Conservation (phyloP, 2,888 invertebrate species). For the Metacarcinus magister region DNA sequence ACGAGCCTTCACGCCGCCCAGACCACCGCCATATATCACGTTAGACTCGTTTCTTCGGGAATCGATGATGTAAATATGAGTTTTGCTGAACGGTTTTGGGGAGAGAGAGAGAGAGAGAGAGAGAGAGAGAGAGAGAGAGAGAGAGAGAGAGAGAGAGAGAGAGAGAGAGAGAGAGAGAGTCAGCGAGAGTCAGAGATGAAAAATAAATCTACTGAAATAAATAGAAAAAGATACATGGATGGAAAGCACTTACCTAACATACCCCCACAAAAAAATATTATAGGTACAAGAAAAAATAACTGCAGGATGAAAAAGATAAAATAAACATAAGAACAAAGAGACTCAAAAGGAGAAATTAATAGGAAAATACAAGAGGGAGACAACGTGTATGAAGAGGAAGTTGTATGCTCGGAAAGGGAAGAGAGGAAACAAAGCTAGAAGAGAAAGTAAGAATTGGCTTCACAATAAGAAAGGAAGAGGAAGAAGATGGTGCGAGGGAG, state of each 20-base stretch:
- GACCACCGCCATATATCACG: not conserved
- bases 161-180: constrained; percentile 18
- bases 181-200: too few species aligned
- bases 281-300: too few species aligned
- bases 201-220: too few species aligned
- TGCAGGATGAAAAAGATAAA: too few species aligned
- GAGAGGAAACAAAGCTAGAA: not conserved
- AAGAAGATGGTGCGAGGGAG: not conserved
- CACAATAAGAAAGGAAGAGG: not conserved
- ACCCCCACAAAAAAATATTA: too few species aligned
- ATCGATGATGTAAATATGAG: constrained; percentile 39
- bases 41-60: not conserved
- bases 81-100: not conserved
- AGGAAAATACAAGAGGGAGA: not conserved
- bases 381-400: not conserved
- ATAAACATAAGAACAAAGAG: not conserved
- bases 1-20: not conserved
- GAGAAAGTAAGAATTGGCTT: not conserved
- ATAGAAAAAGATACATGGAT: too few species aligned
- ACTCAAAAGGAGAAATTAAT: not conserved
- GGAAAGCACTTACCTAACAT: too few species aligned
- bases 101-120: not conserved
- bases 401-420: not conserved
- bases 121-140: not conserved
- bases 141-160: constrained; percentile 33